Percentiles rank a stretch among this genome's conserved stretches.
These are phyloP conservation scores for Pseudococcus jackbeardsleyi DNA, from an alignment of 2,888 invertebrate genomes.

Conservation along the genomic window DNA sequence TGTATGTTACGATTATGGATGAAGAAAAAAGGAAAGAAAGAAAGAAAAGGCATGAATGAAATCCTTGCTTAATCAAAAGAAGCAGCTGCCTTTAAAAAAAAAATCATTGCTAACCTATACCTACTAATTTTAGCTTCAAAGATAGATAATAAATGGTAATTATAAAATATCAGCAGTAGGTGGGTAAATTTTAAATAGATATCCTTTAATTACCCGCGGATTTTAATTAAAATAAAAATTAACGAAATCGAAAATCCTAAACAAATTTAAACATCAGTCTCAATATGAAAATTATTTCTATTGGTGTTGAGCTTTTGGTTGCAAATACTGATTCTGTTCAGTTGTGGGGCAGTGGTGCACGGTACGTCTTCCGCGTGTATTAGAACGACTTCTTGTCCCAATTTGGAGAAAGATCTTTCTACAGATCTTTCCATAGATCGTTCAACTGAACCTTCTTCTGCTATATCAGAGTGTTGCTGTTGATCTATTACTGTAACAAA, in stretches of 20 bases:
- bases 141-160: background rate
- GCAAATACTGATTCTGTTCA: slow-evolving; percentile 65
- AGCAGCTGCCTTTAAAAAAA: too few species aligned
- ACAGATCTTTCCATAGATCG: slow-evolving; percentile 48
- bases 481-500: background rate
- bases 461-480: slow-evolving; percentile 53
- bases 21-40: background rate
- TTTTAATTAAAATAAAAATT: slow-evolving; percentile 42
- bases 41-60: background rate
- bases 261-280: slow-evolving; percentile 64
- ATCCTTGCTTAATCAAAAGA: too few species aligned
- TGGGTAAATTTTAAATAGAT: slow-evolving; percentile 12
- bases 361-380: slow-evolving; percentile 64
- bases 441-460: slow-evolving; percentile 57
- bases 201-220: background rate
- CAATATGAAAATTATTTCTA: slow-evolving; percentile 64
- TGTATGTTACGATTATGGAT: background rate
- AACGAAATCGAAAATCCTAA: slow-evolving; percentile 55
- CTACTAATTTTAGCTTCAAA: background rate
- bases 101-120: too few species aligned
- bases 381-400: slow-evolving; percentile 52
- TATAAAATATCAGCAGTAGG: background rate
- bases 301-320: slow-evolving; percentile 65
- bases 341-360: slow-evolving; percentile 62
- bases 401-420: slow-evolving; percentile 38